Conservation (phyloP, 2,113 vertebrate species). For the Sinocyclocheilus rhinocerous region DNA sequence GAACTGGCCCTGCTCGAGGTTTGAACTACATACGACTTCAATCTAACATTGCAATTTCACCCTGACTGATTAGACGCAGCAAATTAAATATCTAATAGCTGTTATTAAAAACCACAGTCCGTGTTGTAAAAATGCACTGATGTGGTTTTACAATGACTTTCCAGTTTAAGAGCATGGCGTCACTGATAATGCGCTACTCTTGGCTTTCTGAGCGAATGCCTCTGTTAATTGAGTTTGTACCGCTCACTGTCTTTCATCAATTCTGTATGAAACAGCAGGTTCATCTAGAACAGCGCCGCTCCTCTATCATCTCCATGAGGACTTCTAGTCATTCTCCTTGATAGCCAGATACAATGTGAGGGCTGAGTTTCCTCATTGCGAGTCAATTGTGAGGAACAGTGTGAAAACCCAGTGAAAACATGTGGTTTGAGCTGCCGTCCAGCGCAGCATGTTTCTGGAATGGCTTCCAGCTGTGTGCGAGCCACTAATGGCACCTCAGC, state of each 20-base stretch:
- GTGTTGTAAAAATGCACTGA: slow-evolving; percentile 46
- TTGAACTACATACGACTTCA: slow-evolving; percentile 44
- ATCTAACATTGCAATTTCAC: slow-evolving; percentile 47
- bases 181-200: slow-evolving; percentile 46
- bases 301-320: neutral
- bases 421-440: slow-evolving; percentile 88
- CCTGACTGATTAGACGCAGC: slow-evolving; percentile 50
- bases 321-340: neutral
- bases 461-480: slow-evolving; percentile 91
- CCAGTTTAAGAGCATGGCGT: slow-evolving; percentile 43
- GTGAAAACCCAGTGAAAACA: slow-evolving; percentile 86
- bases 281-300: neutral
- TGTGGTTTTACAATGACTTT: slow-evolving; percentile 52
- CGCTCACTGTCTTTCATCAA: neutral
- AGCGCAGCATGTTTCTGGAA: slow-evolving; percentile 81
- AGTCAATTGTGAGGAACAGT: slow-evolving; percentile 89
- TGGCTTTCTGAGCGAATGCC: slow-evolving; percentile 38
- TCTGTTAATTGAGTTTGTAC: neutral
- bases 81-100: slow-evolving; percentile 50
- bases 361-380: slow-evolving; percentile 58
- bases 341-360: neutral
- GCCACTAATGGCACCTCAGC: slow-evolving; percentile 79
- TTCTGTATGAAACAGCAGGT: neutral
- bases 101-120: slow-evolving; percentile 44
- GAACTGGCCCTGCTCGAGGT: neutral